Conservation (phyloP, 2,113 vertebrate species). For the Cromileptes altivelis region DNA sequence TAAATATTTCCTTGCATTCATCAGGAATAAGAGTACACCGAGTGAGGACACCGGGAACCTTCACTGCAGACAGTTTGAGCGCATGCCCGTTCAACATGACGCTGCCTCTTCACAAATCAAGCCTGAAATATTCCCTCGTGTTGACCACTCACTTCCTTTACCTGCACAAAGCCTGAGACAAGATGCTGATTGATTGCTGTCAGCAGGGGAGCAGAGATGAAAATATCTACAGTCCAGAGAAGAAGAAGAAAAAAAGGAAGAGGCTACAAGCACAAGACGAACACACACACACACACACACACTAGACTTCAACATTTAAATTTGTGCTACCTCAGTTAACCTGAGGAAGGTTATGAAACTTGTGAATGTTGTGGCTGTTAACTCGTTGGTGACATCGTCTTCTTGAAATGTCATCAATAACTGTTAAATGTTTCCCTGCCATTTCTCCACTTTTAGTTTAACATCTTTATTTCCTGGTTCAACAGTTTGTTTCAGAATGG, state of each 20-base stretch:
- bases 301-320: constrained; percentile 57
- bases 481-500: constrained; percentile 4
- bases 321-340: constrained; percentile 43
- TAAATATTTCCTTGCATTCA: constrained; percentile 22
- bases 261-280: constrained; percentile 48
- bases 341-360: constrained; percentile 19
- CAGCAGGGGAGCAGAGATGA: constrained; percentile 82
- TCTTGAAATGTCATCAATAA: constrained; percentile 1
- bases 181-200: constrained; percentile 87
- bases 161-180: constrained; percentile 84
- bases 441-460: constrained; percentile 18
- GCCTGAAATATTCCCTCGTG: constrained; percentile 82
- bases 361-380: background rate
- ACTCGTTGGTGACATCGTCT: background rate
- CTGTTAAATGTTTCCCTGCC: background rate
- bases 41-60: constrained; percentile 54
- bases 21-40: constrained; percentile 39
- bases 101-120: constrained; percentile 81
- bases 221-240: constrained; percentile 81
- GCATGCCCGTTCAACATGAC: constrained; percentile 67
- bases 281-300: constrained; percentile 2
- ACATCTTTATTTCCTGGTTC: constrained; percentile 17
- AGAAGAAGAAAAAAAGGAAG: constrained; percentile 53
- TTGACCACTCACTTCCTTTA: constrained; percentile 80
- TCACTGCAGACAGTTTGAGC: constrained; percentile 54